These are phyloP conservation scores for Nemoura dubitans DNA, from an alignment of 2,888 invertebrate genomes.

Conservation along the genomic window DNA sequence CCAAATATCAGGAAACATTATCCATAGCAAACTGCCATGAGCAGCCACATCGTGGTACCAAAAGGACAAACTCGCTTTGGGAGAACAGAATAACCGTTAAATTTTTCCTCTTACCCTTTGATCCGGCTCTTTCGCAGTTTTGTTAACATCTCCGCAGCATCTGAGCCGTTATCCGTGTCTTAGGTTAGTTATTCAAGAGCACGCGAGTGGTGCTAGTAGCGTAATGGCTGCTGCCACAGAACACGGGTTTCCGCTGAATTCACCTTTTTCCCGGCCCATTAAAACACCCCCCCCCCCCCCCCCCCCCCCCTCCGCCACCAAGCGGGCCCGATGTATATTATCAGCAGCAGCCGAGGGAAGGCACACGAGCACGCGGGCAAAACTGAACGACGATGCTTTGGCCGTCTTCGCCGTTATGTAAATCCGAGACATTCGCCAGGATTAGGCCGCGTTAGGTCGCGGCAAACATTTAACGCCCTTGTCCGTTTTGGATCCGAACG, in stretches of 20 bases:
- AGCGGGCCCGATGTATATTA: not conserved
- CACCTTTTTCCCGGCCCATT: conserved; percentile 22
- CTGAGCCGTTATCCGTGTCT: not conserved
- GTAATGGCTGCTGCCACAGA: not conserved
- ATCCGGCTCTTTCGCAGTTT: not conserved
- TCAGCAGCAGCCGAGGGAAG: not conserved
- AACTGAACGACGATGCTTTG: not conserved
- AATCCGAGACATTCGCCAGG: not conserved
- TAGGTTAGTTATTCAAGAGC: conserved; percentile 20
- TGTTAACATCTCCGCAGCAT: not conserved
- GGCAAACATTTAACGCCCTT: not conserved
- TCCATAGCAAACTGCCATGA: not conserved
- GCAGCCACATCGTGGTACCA: not conserved
- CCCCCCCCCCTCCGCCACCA: not conserved
- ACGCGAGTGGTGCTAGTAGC: not conserved
- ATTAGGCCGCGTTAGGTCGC: not conserved
- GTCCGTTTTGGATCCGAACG: not conserved
- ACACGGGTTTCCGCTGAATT: conserved; percentile 36
- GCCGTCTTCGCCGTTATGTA: not conserved
- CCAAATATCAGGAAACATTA: not conserved
- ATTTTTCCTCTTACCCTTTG: not conserved
- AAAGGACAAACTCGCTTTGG: not conserved
- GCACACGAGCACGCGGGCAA: not conserved
- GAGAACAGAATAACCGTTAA: not conserved
- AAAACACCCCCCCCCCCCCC: not conserved